Percentiles rank a stretch among this genome's conserved stretches.
Evolutionary conservation across 64 coral and sea anemone species (phyloP).

Genomic region (Acropora yongei): DNA sequence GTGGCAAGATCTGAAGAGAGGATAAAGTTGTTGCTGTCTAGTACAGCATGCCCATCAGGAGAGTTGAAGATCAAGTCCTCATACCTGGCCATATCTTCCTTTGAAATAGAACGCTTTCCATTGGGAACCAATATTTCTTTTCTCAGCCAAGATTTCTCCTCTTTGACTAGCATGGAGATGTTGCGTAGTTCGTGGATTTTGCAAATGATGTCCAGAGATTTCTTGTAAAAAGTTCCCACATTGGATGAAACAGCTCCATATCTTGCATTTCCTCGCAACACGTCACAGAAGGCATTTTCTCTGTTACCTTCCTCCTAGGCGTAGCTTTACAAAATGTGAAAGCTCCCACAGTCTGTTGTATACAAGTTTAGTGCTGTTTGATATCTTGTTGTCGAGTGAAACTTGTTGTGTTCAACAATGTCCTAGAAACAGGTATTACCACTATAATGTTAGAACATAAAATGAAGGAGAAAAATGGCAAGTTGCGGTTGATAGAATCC

Average conservation of each 20-base stretch:
- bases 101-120: conserved; percentile 19
- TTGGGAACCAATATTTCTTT: conserved; percentile 36
- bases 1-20: conserved; percentile 53
- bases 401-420: background rate
- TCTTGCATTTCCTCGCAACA: conserved; percentile 13
- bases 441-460: background rate
- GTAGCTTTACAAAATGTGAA: background rate
- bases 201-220: background rate
- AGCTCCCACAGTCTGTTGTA: conserved; percentile 2
- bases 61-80: conserved; percentile 7
- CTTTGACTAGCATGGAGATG: background rate
- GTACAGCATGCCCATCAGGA: conserved; percentile 26
- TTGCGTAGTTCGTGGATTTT: conserved; percentile 19
- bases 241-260: conserved; percentile 9
- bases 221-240: background rate
- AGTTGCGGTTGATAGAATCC: background rate
- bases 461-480: background rate
- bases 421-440: background rate
- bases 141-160: conserved; percentile 40
- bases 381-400: too few relatives aligned
- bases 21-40: conserved; percentile 33
- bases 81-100: conserved; percentile 18
- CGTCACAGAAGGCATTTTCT: conserved; percentile 5
- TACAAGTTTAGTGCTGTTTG: too few relatives aligned
- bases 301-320: background rate